Base-by-base conservation (phyloP, 1,140 invertebrate species). In the Polyergus mexicanus region DNA sequence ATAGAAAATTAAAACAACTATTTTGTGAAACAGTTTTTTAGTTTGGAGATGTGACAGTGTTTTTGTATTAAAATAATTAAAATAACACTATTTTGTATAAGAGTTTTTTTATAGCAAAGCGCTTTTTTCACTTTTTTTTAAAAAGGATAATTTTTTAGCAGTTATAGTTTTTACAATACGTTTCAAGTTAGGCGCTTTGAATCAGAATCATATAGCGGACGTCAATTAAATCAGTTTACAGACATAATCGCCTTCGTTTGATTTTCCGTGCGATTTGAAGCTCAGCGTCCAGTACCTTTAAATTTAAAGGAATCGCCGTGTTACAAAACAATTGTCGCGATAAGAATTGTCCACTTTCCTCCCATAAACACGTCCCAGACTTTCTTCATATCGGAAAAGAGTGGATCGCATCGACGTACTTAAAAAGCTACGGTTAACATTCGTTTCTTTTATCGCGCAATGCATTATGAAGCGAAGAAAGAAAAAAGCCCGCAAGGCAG, bases 361-460 rank as follows among this genome's bases (percentile, higher is more conserved):
- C 3, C 74, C 60, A 41, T 2, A 78, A 72, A 74, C 69, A 60
- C 35, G 22, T 69, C 44, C 63, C 10, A n/a, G 38, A 68, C n/a
- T 76, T 83, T 72, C 63, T 22, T 71, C 32, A 51, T 51, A 16
- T 28, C 44, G 47, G 16, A 16, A 13, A 76, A 51, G 10, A 41
- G 10, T 22, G 71, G 38, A 72, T 83, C 60, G 80, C 63, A 51
- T 54, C 62, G 62, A 54, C 60, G 51, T 38, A 51, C 54, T 69
- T 77, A 56, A 84, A 86, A 71, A 72, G 65, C 88, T 69, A 71
- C 1, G 35, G 72, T 76, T 72, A 78, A 28, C 88, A 88, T 92
- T 92, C 84, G 88, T 91, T 88, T 86, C 76, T 87, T 91, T 90
- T 90, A 90, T 87, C 88, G 81, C 86, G 65, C 86, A 81, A 32